These are phyloP conservation scores for Luidia sarsii DNA, from an alignment of 53 echinoderm and acorn worm genomes.

Conservation along the genomic window DNA sequence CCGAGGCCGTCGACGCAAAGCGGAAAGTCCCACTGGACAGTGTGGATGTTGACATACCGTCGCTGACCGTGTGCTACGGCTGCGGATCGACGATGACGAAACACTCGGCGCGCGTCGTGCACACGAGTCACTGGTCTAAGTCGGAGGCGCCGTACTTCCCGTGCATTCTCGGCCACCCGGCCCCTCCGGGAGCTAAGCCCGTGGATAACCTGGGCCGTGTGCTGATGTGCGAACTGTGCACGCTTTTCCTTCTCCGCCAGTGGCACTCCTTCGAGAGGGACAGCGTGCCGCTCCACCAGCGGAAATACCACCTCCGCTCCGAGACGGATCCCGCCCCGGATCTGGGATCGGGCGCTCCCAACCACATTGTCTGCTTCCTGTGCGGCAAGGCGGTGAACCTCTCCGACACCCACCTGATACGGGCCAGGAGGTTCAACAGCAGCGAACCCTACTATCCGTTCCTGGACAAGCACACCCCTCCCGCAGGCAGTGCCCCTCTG, in stretches of 20 bases:
- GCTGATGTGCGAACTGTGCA: slow-evolving; percentile 95
- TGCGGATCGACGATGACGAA: slow-evolving; percentile 73
- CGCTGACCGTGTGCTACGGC: slow-evolving; percentile 82
- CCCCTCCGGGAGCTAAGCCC: slow-evolving; percentile 87
- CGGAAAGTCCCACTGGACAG: slow-evolving; percentile 58
- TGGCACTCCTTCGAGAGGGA: slow-evolving; percentile 93
- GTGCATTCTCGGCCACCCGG: slow-evolving; percentile 84
- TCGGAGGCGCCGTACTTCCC: slow-evolving; percentile 98
- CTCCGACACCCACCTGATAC: slow-evolving; percentile 63
- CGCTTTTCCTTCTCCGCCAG: slow-evolving; percentile 83
- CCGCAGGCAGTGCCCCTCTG: slow-evolving; percentile 65
- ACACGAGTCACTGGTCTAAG: slow-evolving; percentile 98
- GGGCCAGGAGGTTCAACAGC: slow-evolving; percentile 62
- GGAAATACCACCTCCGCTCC: slow-evolving; percentile 80
- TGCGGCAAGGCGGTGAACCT: slow-evolving; percentile 57
- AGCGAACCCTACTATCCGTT: slow-evolving; percentile 94
- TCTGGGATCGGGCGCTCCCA: slow-evolving; percentile 38
- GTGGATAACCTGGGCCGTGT: slow-evolving; percentile 95
- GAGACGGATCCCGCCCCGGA: slow-evolving; percentile 15
- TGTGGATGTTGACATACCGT: slow-evolving; percentile 86
- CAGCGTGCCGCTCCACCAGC: slow-evolving; percentile 86
- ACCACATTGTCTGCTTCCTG: slow-evolving; percentile 66
- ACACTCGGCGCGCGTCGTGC: slow-evolving; percentile 78
- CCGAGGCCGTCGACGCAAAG: slow-evolving; percentile 54
- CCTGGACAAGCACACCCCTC: slow-evolving; percentile 69